These are phyloP conservation scores for Platysteira castanea DNA, from an alignment of 2,113 vertebrate genomes.

Conservation along the genomic window DNA sequence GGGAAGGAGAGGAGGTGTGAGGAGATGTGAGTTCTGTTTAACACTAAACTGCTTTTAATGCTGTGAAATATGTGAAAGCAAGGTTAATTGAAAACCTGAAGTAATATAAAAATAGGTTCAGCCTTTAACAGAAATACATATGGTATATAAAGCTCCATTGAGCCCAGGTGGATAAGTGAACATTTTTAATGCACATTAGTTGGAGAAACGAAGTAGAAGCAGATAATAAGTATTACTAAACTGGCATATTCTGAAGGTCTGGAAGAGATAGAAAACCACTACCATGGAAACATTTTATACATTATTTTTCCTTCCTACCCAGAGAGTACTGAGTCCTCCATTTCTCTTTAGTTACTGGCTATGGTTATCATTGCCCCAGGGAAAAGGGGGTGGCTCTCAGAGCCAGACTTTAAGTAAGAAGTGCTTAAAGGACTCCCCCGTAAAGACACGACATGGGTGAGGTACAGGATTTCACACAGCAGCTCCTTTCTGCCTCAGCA, in stretches of 20 bases:
- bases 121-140: not conserved
- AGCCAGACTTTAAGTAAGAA: not conserved
- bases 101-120: constrained; percentile 51
- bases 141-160: not conserved
- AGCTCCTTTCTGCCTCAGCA: not conserved
- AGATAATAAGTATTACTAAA: not conserved
- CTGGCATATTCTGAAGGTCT: not conserved
- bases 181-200: not conserved
- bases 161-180: constrained; percentile 6
- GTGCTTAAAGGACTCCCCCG: not conserved
- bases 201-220: not conserved
- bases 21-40: constrained; percentile 25
- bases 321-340: not conserved
- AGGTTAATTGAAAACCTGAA: constrained; percentile 57
- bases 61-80: constrained; percentile 22
- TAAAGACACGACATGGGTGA: not conserved
- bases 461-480: not conserved
- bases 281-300: not conserved
- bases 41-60: constrained; percentile 39
- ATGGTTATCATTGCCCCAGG: not conserved
- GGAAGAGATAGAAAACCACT: not conserved
- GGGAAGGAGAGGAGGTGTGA: not conserved
- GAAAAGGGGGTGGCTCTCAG: not conserved
- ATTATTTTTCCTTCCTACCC: not conserved
- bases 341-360: not conserved